A percentile compares a stretch with the other conserved stretches of the same genome.
phyloP scores from a whole-genome alignment of 2,113 vertebrate species.

The Cebidichthys violaceus region DNA sequence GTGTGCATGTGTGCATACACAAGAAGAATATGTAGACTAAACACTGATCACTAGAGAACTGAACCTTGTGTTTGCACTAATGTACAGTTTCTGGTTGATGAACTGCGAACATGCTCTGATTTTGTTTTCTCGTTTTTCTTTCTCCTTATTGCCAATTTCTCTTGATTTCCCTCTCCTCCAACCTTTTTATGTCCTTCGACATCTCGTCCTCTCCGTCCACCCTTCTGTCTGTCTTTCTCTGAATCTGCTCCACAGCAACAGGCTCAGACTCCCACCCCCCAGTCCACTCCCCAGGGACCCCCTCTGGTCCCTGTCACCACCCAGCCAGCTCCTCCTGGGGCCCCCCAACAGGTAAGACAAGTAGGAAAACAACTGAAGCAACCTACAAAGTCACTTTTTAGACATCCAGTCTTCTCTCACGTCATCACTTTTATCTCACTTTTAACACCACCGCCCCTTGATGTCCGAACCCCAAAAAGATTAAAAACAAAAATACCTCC shows the following conservation, averaged over 20 bases:
- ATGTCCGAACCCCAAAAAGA: conserved; percentile 3
- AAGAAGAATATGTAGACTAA: conserved; percentile 49
- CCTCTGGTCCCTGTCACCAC: conserved; percentile 62
- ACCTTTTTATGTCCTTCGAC: conserved; percentile 26
- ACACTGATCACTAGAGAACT: neutral
- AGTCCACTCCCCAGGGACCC: conserved; percentile 57
- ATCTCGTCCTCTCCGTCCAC: conserved; percentile 42
- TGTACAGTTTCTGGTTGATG: conserved; percentile 10
- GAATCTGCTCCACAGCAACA: conserved; percentile 63
- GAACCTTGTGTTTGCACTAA: conserved; percentile 75
- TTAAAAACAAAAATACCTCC: conserved; percentile 6
- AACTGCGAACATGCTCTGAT: conserved; percentile 49
- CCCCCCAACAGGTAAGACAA: conserved; percentile 73
- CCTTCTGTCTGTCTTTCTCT: conserved; percentile 45
- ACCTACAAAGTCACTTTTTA: neutral
- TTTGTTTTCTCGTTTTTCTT: conserved; percentile 28
- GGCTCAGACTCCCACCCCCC: conserved; percentile 67
- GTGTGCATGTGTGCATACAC: conserved; percentile 70
- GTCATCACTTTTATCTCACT: neutral
- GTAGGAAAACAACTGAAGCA: neutral
- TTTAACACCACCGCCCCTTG: neutral
- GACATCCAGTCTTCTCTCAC: neutral
- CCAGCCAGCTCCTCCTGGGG: conserved; percentile 62
- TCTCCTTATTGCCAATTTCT: conserved; percentile 42
- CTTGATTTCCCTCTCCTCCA: conserved; percentile 27